Conservation (phyloP, 2,888 invertebrate species). For the Lepidochrysops patricia region DNA sequence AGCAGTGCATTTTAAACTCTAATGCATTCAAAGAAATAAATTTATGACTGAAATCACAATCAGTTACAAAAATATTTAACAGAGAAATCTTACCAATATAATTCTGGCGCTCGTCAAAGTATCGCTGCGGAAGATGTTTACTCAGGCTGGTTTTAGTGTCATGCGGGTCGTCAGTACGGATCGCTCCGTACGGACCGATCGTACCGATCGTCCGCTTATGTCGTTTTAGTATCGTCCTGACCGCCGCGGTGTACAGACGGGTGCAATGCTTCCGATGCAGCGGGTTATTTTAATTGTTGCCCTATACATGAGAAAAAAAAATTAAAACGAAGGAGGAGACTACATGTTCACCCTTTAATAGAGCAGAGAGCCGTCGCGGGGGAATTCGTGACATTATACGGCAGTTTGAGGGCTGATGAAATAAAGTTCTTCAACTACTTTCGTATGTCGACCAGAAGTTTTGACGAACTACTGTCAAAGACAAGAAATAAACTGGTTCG, state of each 20-base stretch:
- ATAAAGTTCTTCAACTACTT: conserved; percentile 28
- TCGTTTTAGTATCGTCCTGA: neutral
- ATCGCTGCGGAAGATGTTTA: no score
- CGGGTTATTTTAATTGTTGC: neutral
- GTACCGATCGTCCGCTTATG: no score
- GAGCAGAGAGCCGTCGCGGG: conserved; percentile 8
- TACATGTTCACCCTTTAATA: conserved; percentile 1
- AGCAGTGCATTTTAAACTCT: no score
- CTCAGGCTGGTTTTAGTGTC: no score
- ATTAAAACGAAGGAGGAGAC: neutral
- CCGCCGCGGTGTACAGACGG: neutral
- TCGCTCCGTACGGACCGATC: no score
- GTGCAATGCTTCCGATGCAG: neutral
- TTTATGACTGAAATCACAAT: no score
- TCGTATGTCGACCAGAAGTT: conserved; percentile 29
- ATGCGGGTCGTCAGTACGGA: no score
- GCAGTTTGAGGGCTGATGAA: conserved; percentile 26
- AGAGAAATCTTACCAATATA: no score
- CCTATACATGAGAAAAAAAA: neutral
- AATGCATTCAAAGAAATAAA: no score
- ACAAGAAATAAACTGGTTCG: conserved; percentile 28
- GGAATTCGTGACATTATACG: conserved; percentile 25
- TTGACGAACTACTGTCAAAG: conserved; percentile 31
- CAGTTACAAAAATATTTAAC: no score
- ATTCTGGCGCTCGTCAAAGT: no score